Conservation (phyloP, 2,888 invertebrate species). For the Cyclophora punctaria region DNA sequence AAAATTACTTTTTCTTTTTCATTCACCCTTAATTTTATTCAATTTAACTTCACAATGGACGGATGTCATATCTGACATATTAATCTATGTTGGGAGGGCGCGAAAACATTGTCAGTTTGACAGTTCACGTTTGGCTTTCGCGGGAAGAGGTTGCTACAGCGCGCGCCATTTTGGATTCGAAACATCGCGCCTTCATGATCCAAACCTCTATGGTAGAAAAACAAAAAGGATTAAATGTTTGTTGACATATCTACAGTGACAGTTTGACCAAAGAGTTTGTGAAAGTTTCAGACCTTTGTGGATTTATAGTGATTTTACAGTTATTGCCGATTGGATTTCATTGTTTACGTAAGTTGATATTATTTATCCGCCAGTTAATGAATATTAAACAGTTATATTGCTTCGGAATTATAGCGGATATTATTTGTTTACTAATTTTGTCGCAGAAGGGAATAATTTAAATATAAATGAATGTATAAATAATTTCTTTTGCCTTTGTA, state of each 20-base stretch:
- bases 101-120: slow-evolving; percentile 43
- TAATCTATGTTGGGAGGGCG: slow-evolving; percentile 48
- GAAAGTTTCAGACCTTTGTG: neutral
- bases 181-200: slow-evolving; percentile 19
- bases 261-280: no score
- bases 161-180: slow-evolving; percentile 30
- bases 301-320: slow-evolving; percentile 13
- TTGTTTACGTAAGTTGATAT: slow-evolving; percentile 24
- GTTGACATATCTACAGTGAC: neutral
- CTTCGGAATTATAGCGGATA: neutral
- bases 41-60: slow-evolving; percentile 4
- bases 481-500: no score
- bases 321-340: slow-evolving; percentile 34
- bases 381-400: slow-evolving; percentile 6
- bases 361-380: slow-evolving; percentile 5
- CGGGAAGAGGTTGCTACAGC: slow-evolving; percentile 34
- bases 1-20: neutral
- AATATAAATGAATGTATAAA: no score
- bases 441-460: no score
- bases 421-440: no score
- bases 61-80: slow-evolving; percentile 27
- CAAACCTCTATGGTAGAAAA: neutral
- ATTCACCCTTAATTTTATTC: slow-evolving; percentile 1
- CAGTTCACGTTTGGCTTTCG: slow-evolving; percentile 49
- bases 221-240: slow-evolving; percentile 1